Evolutionary conservation across 2,797 vertebrate genomes (phyloP), one percentile per base, ranked within the genome.

Genomic region (Tapera naevia): DNA sequence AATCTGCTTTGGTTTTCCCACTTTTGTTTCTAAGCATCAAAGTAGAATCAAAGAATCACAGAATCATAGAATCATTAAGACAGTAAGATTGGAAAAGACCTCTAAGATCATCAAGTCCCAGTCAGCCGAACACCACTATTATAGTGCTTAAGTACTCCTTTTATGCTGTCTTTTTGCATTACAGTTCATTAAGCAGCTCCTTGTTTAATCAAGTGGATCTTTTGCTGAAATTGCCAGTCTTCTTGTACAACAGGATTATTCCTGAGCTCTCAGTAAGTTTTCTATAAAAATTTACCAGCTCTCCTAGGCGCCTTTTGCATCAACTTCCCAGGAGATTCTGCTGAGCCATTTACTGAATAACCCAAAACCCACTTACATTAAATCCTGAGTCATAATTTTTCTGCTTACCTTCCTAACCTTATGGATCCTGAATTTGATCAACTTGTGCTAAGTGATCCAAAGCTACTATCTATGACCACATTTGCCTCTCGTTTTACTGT

Each of bases 401-500:
- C 33, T 83, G 28, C 60, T 87, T 85, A 46, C 30, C 33, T 69
- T 81, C 35, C n/a, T n/a, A 51, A 2, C 58, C 46, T 54, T 60
- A 25, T 66, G 62, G 45, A 81, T 93, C 39, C 39, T 81, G 58
- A 79, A 72, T 72, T 27, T 37, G 74, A 11, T 73, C 57, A 37
- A 7, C 32, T 50, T 91, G 66, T 88, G 69, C 39, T 79, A 66
- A 56, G 18, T 83, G 50, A 39, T 81, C 32, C 37, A 43, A 70
- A 3, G 33, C 43, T 91, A 5, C 57, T 86, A 7, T 66, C 83
- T 69, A n/a, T 79, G 70, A 79, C 94, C 70, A 64, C 66, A n/a
- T 73, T 86, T 81, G 46, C 80, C 23, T 19, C 73, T 91, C 81
- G 48, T 86, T 88, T 82, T 75, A 45, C 30, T 88, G 41, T 61